phyloP scores from a whole-genome alignment of 1,140 invertebrate species.

The Drosophila quadrilineata region DNA sequence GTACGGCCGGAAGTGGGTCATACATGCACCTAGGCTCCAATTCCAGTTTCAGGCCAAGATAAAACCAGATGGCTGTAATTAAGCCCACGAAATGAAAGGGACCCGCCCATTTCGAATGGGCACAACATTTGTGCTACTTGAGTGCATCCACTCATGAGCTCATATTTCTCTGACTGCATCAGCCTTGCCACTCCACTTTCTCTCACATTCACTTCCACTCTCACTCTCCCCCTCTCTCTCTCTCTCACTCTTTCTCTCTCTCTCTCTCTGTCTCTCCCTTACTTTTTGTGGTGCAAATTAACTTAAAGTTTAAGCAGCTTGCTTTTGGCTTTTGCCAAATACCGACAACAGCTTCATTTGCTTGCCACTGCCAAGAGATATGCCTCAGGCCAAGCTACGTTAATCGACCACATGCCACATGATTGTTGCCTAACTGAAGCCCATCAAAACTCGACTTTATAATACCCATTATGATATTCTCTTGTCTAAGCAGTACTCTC shows the following conservation, averaged over 20 bases:
- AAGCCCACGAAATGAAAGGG: constrained; percentile 49
- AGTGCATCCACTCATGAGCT: constrained; percentile 31
- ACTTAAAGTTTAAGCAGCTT: constrained; percentile 62
- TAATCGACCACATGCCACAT: too few species aligned
- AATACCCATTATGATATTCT: too few species aligned
- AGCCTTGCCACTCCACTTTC: background rate
- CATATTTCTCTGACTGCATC: constrained; percentile 16
- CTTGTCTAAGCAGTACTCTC: too few species aligned
- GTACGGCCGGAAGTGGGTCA: constrained; percentile 72
- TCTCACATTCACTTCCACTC: too few species aligned
- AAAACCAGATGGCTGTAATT: constrained; percentile 66
- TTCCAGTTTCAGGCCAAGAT: constrained; percentile 48
- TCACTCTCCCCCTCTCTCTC: too few species aligned
- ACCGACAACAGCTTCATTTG: constrained; percentile 28
- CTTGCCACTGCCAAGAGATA: constrained; percentile 1
- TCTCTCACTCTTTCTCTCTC: too few species aligned
- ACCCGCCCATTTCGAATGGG: constrained; percentile 41
- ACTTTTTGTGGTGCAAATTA: constrained; percentile 42
- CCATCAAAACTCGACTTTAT: too few species aligned
- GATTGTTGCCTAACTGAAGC: too few species aligned
- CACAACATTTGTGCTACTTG: constrained; percentile 56
- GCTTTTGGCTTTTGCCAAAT: constrained; percentile 4
- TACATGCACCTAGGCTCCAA: constrained; percentile 49
- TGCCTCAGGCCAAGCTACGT: background rate
- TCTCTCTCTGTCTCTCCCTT: background rate